phyloP scores from a whole-genome alignment of 2,888 invertebrate genomes.

The Metalampra italica region DNA sequence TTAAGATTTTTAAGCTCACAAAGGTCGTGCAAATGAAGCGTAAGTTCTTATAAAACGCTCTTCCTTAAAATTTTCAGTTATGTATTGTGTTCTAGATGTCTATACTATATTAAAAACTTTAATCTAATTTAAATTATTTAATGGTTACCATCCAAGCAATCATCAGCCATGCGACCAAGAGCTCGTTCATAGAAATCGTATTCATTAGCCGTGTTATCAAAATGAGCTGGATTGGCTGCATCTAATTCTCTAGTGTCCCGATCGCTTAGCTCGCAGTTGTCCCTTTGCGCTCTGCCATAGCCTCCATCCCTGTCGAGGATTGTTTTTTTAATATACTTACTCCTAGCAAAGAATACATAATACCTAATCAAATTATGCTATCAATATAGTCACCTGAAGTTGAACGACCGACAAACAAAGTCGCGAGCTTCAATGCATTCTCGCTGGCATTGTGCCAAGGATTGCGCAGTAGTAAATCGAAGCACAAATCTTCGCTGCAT shows the following conservation, averaged over 20 bases:
- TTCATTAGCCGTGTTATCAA: slow-evolving; percentile 89
- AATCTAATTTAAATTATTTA: not conserved
- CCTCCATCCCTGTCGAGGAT: slow-evolving; percentile 71
- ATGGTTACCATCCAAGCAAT: slow-evolving; percentile 90
- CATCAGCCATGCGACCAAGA: slow-evolving; percentile 84
- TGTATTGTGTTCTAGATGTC: too few species aligned
- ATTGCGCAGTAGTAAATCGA: slow-evolving; percentile 84
- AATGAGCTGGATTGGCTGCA: slow-evolving; percentile 89
- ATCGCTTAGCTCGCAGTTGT: slow-evolving; percentile 95
- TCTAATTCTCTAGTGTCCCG: slow-evolving; percentile 90
- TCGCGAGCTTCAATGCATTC: slow-evolving; percentile 90
- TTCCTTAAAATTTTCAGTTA: not conserved
- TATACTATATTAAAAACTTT: too few species aligned
- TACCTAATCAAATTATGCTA: too few species aligned
- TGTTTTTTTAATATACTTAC: not conserved
- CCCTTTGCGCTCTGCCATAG: slow-evolving; percentile 81
- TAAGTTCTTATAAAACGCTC: too few species aligned
- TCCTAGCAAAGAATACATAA: too few species aligned
- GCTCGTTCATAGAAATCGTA: slow-evolving; percentile 90
- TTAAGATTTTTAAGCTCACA: not conserved
- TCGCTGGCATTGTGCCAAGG: slow-evolving; percentile 88
- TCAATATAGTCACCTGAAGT: slow-evolving; percentile 81
- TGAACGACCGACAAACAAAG: slow-evolving; percentile 92
- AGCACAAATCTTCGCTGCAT: slow-evolving; percentile 88
- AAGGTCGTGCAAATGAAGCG: too few species aligned